A percentile compares a stretch with the other conserved stretches of the same genome.
Conservation (phyloP, 1,140 invertebrate genomes). For the Zaprionus taronus region DNA sequence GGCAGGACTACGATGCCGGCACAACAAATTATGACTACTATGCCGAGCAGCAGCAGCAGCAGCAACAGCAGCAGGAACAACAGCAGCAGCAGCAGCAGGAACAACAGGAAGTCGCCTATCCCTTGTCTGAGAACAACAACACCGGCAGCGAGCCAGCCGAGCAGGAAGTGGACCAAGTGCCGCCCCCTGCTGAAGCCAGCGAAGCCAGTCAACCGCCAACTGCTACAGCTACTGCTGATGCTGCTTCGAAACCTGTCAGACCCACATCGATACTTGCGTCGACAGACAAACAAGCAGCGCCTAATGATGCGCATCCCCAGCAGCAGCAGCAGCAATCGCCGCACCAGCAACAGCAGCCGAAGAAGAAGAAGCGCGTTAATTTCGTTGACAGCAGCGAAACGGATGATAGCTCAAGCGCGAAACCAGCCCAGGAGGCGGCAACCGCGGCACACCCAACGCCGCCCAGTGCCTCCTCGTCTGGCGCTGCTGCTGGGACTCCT, state of each 20-base stretch:
- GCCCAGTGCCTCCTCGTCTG: background rate
- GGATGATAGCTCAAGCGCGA: slow-evolving; percentile 82
- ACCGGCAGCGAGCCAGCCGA: slow-evolving; percentile 17
- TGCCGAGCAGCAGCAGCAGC: slow-evolving; percentile 47
- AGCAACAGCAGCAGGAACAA: slow-evolving; percentile 45
- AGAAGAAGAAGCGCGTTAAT: slow-evolving; percentile 84
- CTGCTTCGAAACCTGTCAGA: slow-evolving; percentile 56
- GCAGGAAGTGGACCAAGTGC: slow-evolving; percentile 50
- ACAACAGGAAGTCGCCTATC: slow-evolving; percentile 66
- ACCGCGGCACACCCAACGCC: background rate
- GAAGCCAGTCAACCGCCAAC: slow-evolving; percentile 29
- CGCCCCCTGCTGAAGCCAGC: slow-evolving; percentile 15
- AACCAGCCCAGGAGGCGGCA: slow-evolving; percentile 59
- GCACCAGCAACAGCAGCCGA: slow-evolving; percentile 74
- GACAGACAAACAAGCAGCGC: slow-evolving; percentile 74
- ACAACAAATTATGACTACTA: slow-evolving; percentile 66
- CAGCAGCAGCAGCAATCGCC: slow-evolving; percentile 60
- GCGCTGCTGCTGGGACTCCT: background rate
- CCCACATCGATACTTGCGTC: slow-evolving; percentile 81
- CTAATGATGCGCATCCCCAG: slow-evolving; percentile 74
- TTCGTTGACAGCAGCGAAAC: slow-evolving; percentile 84
- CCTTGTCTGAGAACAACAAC: slow-evolving; percentile 38
- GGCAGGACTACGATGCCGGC: slow-evolving; percentile 63
- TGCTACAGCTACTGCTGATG: background rate
- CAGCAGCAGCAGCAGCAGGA: slow-evolving; percentile 20